A percentile compares a stretch with the other conserved stretches of the same genome.
These are phyloP conservation scores for Bombus sibiricus DNA, from an alignment of 1,140 invertebrate genomes.

Conservation along the genomic window DNA sequence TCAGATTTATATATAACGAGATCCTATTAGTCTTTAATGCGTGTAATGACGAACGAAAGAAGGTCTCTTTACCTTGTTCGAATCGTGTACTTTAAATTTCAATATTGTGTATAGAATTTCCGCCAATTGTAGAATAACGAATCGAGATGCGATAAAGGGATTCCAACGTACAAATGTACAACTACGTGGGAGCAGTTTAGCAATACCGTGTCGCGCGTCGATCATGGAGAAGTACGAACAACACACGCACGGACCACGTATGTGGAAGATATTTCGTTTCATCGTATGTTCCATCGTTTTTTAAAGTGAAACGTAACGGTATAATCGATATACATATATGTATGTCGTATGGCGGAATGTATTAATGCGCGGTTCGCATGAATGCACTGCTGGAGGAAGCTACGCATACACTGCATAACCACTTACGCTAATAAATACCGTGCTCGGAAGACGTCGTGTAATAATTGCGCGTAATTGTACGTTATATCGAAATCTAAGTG, in stretches of 20 bases:
- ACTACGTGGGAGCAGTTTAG: neutral
- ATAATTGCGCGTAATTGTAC: constrained; percentile 41
- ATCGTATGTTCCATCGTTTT: neutral
- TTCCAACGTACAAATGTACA: neutral
- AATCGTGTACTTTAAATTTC: neutral
- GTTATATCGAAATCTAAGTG: constrained; percentile 15
- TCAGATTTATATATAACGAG: neutral
- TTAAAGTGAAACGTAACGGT: constrained; percentile 23
- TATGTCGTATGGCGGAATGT: constrained; percentile 16
- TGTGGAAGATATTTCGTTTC: neutral
- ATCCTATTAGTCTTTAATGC: neutral
- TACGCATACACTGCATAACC: neutral
- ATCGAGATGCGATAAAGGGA: neutral
- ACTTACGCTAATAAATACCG: constrained; percentile 40
- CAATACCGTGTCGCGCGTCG: neutral
- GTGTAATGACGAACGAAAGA: neutral
- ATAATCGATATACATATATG: constrained; percentile 28
- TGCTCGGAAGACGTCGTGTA: constrained; percentile 3
- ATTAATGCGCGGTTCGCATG: constrained; percentile 16
- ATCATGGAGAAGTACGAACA: neutral
- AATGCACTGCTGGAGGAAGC: constrained; percentile 7
- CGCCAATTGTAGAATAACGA: neutral
- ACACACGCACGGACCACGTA: neutral
- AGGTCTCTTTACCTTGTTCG: too few species aligned
- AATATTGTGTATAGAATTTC: too few species aligned